Conservation (phyloP, 2,113 vertebrate species). For the Bostrychus sinensis region DNA sequence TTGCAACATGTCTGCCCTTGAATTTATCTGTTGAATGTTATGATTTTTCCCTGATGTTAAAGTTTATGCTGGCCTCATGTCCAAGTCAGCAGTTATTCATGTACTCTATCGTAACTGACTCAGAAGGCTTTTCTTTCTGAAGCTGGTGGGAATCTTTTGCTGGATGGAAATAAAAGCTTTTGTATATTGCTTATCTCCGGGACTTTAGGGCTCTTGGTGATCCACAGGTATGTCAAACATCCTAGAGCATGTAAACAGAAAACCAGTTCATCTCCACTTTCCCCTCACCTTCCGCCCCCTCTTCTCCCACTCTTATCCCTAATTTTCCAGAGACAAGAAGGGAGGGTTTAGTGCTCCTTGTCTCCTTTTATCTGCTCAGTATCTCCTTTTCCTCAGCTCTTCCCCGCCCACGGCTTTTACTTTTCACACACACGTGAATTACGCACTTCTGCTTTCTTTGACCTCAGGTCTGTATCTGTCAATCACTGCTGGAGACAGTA, state of each 20-base stretch:
- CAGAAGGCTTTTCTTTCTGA: constrained; percentile 1
- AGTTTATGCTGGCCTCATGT: background rate
- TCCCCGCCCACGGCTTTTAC: background rate
- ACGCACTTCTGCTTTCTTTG: background rate
- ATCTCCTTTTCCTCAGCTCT: background rate
- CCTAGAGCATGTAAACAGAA: constrained; percentile 47
- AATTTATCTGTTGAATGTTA: background rate
- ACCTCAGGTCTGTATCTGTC: constrained; percentile 12
- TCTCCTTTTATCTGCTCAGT: background rate
- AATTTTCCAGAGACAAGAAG: background rate
- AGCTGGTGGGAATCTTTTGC: background rate
- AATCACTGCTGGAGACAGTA: background rate
- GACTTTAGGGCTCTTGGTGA: constrained; percentile 17
- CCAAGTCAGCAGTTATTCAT: background rate
- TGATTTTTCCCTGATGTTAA: background rate
- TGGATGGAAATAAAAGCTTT: background rate
- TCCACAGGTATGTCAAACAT: constrained; percentile 54
- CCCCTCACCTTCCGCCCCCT: constrained; percentile 5
- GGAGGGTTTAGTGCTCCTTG: background rate
- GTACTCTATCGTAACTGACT: background rate
- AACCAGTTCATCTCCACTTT: constrained; percentile 13
- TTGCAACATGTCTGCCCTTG: constrained; percentile 7
- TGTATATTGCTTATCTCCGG: constrained; percentile 23
- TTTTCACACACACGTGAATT: constrained; percentile 2
- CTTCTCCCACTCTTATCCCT: background rate